Evolutionary conservation across 1,140 invertebrate species (phyloP), one percentile per base, ranked within the genome.

Genomic region (Lineus longissimus): DNA sequence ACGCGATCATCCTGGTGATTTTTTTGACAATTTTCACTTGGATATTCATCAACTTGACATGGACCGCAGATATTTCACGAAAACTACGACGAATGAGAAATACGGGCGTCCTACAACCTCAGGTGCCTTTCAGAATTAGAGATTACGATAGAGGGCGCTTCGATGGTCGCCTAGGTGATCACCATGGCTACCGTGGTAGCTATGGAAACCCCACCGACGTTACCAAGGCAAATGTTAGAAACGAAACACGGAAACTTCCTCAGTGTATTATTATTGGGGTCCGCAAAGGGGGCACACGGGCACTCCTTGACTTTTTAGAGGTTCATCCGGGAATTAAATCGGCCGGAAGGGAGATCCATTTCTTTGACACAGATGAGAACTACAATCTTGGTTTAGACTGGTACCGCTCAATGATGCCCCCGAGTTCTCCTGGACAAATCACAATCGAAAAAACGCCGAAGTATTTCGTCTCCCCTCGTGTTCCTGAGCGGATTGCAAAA

Each of bases 401-500:
- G 82, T 84, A 84, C 71, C 71, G 75, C 29, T 71, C 73, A 31
- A 62, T 71, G 25, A 81, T 81, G 80, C 80, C 79, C 15, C 73
- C 57, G 36, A 76, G 79, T 2, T 66, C 62, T 17, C 60, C 66
- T 13, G 66, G 70, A 27, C 78, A 83, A 69, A 75, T 85, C 30
- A 84, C 83, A 1, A 75, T 85, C 17, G 84, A 85, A 69, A 85
- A 85, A 70, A 85, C 82, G 31, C 84, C 84, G 11, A 76, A 81
- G 25, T 85, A 85, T 73, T 85, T 85, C 67, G 76, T 84, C 13
- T 73, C 73, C 30, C 86, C 71, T 54, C 89, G 92, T 70, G 93
- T 90, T 2, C 93, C 94, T 0, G 85, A 86, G 61, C 83, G 94
- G 54, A 90, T 97, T 0, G 87, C 89, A 66, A 86, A 88, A 58